Base-by-base conservation (phyloP, 2,113 vertebrate genomes). In the Triplophysa dalaica region DNA sequence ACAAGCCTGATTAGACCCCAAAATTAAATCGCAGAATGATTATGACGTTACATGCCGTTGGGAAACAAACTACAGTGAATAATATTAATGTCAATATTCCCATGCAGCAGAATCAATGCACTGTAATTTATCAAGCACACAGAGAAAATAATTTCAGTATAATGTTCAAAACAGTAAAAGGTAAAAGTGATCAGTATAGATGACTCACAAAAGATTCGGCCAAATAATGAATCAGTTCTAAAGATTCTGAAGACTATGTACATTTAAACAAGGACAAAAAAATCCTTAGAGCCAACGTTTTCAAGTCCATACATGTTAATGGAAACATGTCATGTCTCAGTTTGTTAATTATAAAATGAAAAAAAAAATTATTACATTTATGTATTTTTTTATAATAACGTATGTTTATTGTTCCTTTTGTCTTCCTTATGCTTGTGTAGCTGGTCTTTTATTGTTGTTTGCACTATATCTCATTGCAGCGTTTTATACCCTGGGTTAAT, bases 1-100 rank as follows among this genome's bases (percentile, higher is more conserved):
- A 77, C 68, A 77, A 22, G 67, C 73, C 26, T 80, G 52, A 77
- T 80, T 74, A 68, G 52, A 4, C 13, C 19, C 61, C 66, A 64
- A 74, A 21, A 62, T 61, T 41, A 54, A 64, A 80, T 43, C 10
- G 1, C 12, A 41, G 13, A 29, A 60, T 60, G 70, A 24, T 3
- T 73, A 29, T 41, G 33, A 22, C 22, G 3, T 60, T 58, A 22
- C 2, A 60, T 58, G n/a, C 29, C 41, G 22, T 7, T 29, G 21
- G 22, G 22, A 58, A 41, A 41, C 43, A 45, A 45, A 45, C 43
- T 12, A 12, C 43, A 45, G 10, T 41, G 11, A 21, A 41, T 13
- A 38, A 73, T 54, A 73, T 38, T 41, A 38, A 58, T 16, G 6
- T 38, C 26, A 56, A 38, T 56, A 54, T 54, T n/a, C 24, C n/a